Percentiles rank a stretch among this genome's conserved stretches.
phyloP scores from a whole-genome alignment of 2,888 invertebrate genomes.

The Cephus nigrinus region DNA sequence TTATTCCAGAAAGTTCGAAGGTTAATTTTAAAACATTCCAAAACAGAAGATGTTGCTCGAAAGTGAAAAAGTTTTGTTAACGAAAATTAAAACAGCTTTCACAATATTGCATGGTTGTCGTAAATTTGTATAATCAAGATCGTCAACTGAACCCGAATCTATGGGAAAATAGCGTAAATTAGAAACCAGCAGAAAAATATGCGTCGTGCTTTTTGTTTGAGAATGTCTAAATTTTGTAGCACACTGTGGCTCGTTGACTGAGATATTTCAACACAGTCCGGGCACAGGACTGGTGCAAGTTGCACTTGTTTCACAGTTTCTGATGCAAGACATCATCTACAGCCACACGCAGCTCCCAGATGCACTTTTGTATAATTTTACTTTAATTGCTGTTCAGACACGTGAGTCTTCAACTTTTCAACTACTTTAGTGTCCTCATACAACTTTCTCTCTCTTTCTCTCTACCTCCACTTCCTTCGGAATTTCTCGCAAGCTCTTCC shows the following conservation, averaged over 20 bases:
- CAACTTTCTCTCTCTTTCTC: not conserved
- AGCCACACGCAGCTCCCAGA: not conserved
- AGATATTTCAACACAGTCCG: not conserved
- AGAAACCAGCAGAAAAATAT: not conserved
- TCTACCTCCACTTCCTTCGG: not conserved
- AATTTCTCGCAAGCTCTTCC: not conserved
- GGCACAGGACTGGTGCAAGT: not conserved
- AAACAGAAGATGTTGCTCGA: not conserved
- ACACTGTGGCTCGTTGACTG: not conserved
- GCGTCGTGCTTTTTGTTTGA: not conserved
- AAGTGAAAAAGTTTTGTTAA: not conserved
- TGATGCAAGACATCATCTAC: conserved; percentile 12
- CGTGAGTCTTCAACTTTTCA: conserved; percentile 1
- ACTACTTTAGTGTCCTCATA: not conserved
- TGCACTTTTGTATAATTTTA: conserved; percentile 57
- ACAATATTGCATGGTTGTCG: too few species aligned
- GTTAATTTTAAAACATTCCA: not conserved
- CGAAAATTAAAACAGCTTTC: too few species aligned
- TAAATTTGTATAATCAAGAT: too few species aligned
- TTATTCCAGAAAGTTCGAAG: not conserved
- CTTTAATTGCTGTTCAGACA: conserved; percentile 57
- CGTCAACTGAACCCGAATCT: not conserved
- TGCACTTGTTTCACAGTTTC: conserved; percentile 11
- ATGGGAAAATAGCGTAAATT: not conserved
- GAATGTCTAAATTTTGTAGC: not conserved